Percentiles rank a stretch among this genome's conserved stretches.
Conservation (phyloP, 2,113 vertebrate species). For the Capricornis sumatraensis region DNA sequence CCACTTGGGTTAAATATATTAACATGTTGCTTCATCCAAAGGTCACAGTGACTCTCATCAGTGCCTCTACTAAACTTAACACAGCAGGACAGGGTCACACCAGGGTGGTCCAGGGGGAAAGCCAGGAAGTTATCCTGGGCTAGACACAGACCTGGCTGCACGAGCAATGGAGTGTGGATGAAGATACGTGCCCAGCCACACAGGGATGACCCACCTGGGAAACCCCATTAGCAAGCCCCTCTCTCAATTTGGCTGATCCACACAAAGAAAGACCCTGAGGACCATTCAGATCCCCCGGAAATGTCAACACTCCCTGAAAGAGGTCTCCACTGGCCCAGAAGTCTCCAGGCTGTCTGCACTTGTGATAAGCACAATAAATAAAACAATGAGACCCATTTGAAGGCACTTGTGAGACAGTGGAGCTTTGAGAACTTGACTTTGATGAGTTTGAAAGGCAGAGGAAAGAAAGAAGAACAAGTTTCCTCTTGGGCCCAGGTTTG, state of each 20-base stretch:
- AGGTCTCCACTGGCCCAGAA: conserved; percentile 42
- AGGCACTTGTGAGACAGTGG: conserved; percentile 64
- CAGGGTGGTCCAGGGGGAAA: not conserved
- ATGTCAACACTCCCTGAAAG: conserved; percentile 55
- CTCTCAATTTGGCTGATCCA: not conserved
- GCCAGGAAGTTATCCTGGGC: not conserved
- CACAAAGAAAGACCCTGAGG: not conserved
- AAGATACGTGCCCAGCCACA: not conserved
- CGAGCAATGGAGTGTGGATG: not conserved
- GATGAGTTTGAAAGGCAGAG: conserved; percentile 71
- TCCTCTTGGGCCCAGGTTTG: conserved; percentile 58
- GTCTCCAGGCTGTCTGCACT: conserved; percentile 53
- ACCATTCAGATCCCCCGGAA: conserved; percentile 38
- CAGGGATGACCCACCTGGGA: not conserved
- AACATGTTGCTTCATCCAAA: not conserved
- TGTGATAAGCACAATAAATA: conserved; percentile 71
- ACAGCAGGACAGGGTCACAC: not conserved
- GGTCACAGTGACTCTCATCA: not conserved
- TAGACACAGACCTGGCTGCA: not conserved
- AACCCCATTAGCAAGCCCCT: not conserved
- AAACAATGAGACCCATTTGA: conserved; percentile 69
- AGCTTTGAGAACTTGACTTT: conserved; percentile 68
- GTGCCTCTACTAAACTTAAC: not conserved
- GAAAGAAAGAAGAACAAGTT: conserved; percentile 53
- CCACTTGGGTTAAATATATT: not conserved